These are phyloP conservation scores for Eremobia ochroleuca DNA, from an alignment of 2,888 invertebrate genomes.

Conservation along the genomic window DNA sequence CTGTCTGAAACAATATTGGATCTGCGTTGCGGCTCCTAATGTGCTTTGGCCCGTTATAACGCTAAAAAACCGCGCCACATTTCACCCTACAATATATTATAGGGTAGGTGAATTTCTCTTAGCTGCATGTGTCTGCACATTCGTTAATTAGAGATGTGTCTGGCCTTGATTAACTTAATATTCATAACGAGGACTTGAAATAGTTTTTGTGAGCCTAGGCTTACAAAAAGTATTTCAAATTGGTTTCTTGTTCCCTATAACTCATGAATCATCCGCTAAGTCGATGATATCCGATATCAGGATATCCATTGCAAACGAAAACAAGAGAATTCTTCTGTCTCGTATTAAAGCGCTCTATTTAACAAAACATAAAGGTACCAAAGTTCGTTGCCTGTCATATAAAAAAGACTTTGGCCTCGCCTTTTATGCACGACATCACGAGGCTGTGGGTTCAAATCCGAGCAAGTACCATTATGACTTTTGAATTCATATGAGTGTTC, in stretches of 20 bases:
- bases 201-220: neutral
- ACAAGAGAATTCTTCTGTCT: slow-evolving; percentile 7
- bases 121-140: too few species aligned
- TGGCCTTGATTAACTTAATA: neutral
- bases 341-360: neutral
- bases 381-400: neutral
- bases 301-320: slow-evolving; percentile 14
- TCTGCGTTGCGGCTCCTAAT: too few species aligned
- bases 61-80: too few species aligned
- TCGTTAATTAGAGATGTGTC: neutral
- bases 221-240: too few species aligned
- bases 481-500: neutral
- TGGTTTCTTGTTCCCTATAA: too few species aligned
- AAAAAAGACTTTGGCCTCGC: neutral
- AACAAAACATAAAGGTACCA: neutral
- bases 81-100: too few species aligned
- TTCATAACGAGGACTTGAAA: neutral
- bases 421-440: neutral
- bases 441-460: neutral
- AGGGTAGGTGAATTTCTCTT: too few species aligned
- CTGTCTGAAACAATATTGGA: too few species aligned
- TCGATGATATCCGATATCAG: slow-evolving; percentile 13
- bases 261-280: neutral
- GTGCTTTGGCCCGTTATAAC: too few species aligned
- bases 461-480: neutral